phyloP scores from a whole-genome alignment of 2,113 vertebrate species.

The Numida meleagris region DNA sequence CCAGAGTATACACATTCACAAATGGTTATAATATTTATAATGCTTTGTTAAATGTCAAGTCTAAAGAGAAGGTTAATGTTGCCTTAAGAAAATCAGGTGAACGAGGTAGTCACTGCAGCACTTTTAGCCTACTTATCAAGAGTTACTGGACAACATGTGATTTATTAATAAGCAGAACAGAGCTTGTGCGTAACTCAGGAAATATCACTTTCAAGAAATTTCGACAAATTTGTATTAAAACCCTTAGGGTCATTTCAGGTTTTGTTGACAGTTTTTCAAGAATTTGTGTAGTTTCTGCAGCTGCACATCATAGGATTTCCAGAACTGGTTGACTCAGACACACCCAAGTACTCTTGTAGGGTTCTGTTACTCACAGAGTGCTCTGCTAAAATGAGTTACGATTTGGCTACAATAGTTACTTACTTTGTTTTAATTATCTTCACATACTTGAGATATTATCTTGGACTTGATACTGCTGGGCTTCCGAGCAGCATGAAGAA shows the following conservation, averaged over 20 bases:
- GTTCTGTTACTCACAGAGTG: constrained; percentile 6
- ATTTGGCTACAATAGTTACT: background rate
- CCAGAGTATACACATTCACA: background rate
- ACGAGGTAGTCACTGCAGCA: background rate
- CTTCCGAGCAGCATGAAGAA: background rate
- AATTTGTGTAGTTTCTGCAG: constrained; percentile 15
- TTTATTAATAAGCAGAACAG: background rate
- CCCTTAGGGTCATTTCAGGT: background rate
- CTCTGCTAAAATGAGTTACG: background rate
- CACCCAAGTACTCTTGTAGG: constrained; percentile 21
- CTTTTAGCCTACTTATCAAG: background rate
- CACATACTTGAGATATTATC: background rate
- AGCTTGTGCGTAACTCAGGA: background rate
- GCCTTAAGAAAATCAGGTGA: background rate
- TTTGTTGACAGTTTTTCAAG: constrained; percentile 10
- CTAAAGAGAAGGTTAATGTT: background rate
- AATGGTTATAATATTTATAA: background rate
- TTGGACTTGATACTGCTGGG: background rate
- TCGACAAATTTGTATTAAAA: background rate
- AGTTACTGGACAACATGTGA: background rate
- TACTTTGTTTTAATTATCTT: constrained; percentile 12
- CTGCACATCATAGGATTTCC: background rate
- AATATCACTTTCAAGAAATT: constrained; percentile 32
- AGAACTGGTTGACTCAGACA: background rate
- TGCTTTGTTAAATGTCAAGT: background rate